Conservation (phyloP, 2,113 vertebrate genomes). For the Oncorhynchus mykiss region DNA sequence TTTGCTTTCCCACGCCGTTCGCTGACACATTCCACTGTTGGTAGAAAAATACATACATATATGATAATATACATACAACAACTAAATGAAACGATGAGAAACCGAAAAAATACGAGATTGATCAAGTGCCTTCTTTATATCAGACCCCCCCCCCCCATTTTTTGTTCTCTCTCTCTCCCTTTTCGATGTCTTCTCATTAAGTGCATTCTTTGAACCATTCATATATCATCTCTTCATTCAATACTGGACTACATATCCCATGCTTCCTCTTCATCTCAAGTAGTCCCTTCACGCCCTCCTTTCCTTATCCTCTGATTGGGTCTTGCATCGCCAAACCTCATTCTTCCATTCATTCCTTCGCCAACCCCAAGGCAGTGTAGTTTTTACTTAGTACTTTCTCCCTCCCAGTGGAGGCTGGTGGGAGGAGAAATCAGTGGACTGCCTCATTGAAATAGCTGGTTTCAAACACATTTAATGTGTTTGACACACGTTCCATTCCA, state of each 20-base stretch:
- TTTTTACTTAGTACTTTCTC: background rate
- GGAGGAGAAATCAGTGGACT: no score
- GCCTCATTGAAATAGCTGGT: no score
- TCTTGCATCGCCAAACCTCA: background rate
- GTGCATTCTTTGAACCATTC: constrained; percentile 47
- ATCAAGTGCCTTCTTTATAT: constrained; percentile 62
- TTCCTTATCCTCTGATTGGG: constrained; percentile 1
- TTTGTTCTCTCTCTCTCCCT: background rate
- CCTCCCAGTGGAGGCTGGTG: background rate
- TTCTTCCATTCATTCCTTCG: constrained; percentile 9
- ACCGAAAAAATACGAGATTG: constrained; percentile 60
- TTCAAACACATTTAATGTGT: no score
- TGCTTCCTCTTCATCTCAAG: background rate
- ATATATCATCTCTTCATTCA: constrained; percentile 9
- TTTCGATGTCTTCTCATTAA: constrained; percentile 29
- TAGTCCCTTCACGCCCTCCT: background rate
- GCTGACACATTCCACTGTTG: constrained; percentile 57
- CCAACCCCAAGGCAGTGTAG: constrained; percentile 31
- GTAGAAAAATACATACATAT: constrained; percentile 79
- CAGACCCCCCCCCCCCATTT: background rate
- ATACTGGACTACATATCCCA: constrained; percentile 35
- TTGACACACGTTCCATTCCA: background rate
- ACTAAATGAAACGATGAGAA: constrained; percentile 64
- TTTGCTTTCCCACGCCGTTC: constrained; percentile 37
- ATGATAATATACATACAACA: constrained; percentile 60